Evolutionary conservation across 2,888 invertebrate genomes (phyloP).

Genomic region (Acrobasis suavella): DNA sequence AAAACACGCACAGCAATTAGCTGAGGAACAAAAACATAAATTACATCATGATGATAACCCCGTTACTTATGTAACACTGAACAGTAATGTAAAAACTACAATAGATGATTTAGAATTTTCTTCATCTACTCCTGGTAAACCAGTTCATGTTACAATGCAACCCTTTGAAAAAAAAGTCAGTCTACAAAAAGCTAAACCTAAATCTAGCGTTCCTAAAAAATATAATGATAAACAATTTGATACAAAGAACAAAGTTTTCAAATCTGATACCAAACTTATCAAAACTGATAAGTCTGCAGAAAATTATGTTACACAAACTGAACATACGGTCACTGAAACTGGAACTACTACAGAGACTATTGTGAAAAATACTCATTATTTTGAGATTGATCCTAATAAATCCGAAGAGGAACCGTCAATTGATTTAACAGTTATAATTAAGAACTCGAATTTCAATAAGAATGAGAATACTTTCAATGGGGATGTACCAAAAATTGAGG

Average conservation of each 20-base stretch:
- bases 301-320: constrained; percentile 29
- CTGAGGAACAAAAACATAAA: constrained; percentile 54
- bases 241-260: constrained; percentile 49
- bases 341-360: constrained; percentile 30
- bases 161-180: constrained; percentile 39
- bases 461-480: constrained; percentile 40
- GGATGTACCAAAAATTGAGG: constrained; percentile 46
- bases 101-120: constrained; percentile 36
- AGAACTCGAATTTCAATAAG: constrained; percentile 46
- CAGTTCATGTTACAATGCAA: constrained; percentile 35
- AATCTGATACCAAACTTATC: constrained; percentile 42
- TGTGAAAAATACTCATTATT: constrained; percentile 32
- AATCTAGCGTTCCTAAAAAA: constrained; percentile 61
- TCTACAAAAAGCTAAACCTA: constrained; percentile 51
- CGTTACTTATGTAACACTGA: constrained; percentile 30
- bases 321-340: constrained; percentile 32
- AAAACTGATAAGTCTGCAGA: constrained; percentile 38
- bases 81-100: constrained; percentile 33
- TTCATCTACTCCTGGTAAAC: constrained; percentile 33
- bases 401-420: constrained; percentile 53
- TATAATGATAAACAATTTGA: constrained; percentile 60
- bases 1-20: constrained; percentile 73
- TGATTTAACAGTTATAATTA: constrained; percentile 67
- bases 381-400: constrained; percentile 32
- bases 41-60: constrained; percentile 36